Evolutionary conservation across 2,888 invertebrate species (phyloP), one percentile per base, ranked within the genome.

Genomic region (Chelonus formosanus): DNA sequence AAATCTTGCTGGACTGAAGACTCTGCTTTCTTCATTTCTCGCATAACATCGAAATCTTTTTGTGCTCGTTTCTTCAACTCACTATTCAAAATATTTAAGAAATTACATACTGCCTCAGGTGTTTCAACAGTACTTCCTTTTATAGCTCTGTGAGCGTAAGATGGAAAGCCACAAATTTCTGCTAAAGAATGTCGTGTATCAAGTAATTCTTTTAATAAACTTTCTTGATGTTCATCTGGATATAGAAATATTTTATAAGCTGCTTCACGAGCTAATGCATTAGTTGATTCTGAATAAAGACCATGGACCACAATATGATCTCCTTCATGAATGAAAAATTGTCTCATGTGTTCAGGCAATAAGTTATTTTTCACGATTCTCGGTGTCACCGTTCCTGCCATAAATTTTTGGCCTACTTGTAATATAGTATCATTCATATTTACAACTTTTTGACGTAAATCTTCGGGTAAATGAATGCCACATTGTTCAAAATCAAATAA

Each of bases 401-500:
- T 92, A 77, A 95, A 95, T 76, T 89, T 87, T 82, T 96, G 95
- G 0, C 96, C 95, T 1, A 83, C 81, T 83, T 91, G 91, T 40
- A 97, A 86, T 69, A 97, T 96, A 59, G 88, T 86, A 80, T 97
- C 93, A 80, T 97, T 98, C 32, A 98, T 86, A 0, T 89, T 87
- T 0, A 98, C 97, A 55, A 98, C 97, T 76, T 86, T 83, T 64
- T 86, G 84, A 34, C 96, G 86, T 52, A 91, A 89, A 0, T 86
- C 85, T 70, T 95, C 92, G 5, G 91, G 89, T 67, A 99, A 86
- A 83, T 99, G 98, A 68, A 99, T 98, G 3, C 98, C 99, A 80
- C 95, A 94, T 83, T 97, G 97, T 81, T 99, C 97, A 85, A 99
- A 99, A 84, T 99, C 98, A 81, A 96, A 95, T 4, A 98, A 86